phyloP scores from a whole-genome alignment of 2,113 vertebrate species.

The Andinoacara biseriatus region DNA sequence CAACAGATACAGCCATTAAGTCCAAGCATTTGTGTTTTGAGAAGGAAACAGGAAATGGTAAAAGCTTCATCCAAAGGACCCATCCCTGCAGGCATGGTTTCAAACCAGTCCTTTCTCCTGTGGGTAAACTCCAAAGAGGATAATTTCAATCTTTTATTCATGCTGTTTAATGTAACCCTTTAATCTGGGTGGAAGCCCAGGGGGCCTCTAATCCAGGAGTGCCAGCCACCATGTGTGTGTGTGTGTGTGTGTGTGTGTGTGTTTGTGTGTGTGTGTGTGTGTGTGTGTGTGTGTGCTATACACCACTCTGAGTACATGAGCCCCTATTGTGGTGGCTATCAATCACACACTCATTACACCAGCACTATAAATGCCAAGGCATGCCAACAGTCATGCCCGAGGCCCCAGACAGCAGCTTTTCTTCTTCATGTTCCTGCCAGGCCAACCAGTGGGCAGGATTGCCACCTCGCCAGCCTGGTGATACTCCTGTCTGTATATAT shows the following conservation, averaged over 20 bases:
- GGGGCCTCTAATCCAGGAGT: slow-evolving; percentile 81
- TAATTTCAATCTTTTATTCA: slow-evolving; percentile 83
- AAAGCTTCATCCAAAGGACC: slow-evolving; percentile 36
- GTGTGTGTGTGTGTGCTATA: slow-evolving; percentile 53
- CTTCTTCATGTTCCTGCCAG: slow-evolving; percentile 57
- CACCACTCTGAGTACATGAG: slow-evolving; percentile 72
- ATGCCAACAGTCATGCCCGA: slow-evolving; percentile 70
- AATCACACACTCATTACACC: slow-evolving; percentile 80
- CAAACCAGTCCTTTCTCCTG: slow-evolving; percentile 58
- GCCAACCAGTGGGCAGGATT: slow-evolving; percentile 34
- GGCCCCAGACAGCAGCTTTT: slow-evolving; percentile 45
- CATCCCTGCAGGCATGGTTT: slow-evolving; percentile 28
- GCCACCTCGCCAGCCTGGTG: slow-evolving; percentile 36
- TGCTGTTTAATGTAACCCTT: slow-evolving; percentile 83
- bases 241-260: slow-evolving; percentile 20
- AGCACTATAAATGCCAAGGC: slow-evolving; percentile 76
- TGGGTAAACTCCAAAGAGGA: slow-evolving; percentile 81
- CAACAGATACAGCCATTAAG: slow-evolving; percentile 24
- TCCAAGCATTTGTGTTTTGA: slow-evolving; percentile 24
- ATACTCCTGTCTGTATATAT: slow-evolving; percentile 49
- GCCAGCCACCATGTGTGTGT: slow-evolving; percentile 53
- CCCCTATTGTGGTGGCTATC: slow-evolving; percentile 81
- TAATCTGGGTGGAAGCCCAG: slow-evolving; percentile 84
- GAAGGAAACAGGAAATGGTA: slow-evolving; percentile 34
- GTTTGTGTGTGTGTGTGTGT: slow-evolving; percentile 60